phyloP scores from a whole-genome alignment of 2,113 vertebrate species.

The Melanerpes formicivorus region DNA sequence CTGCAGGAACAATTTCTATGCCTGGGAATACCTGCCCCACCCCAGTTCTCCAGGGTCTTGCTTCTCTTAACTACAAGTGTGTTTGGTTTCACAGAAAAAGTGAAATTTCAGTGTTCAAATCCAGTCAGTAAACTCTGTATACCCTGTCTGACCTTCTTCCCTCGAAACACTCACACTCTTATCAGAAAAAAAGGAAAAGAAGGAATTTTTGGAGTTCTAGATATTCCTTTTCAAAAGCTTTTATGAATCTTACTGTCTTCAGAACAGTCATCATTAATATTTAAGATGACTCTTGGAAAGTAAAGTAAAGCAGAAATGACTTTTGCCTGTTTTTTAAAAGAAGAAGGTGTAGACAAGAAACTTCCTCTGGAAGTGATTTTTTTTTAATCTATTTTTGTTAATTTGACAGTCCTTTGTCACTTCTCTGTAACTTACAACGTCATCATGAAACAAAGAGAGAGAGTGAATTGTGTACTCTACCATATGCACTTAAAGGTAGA shows the following conservation, averaged over 20 bases:
- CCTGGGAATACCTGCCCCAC: not conserved
- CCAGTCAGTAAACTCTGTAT: not conserved
- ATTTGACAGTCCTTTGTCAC: not conserved
- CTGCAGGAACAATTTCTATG: not conserved
- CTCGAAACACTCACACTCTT: accelerated
- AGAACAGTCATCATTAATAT: too few species aligned
- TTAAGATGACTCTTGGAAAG: not conserved
- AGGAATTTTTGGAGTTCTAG: not conserved
- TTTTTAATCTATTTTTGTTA: not conserved
- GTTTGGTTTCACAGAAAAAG: not conserved
- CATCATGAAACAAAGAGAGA: not conserved
- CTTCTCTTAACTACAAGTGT: not conserved
- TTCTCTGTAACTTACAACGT: not conserved
- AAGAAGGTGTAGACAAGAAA: not conserved
- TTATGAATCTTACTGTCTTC: not conserved
- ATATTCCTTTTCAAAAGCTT: not conserved
- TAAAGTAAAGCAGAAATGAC: not conserved
- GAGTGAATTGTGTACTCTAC: not conserved
- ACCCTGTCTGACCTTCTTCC: not conserved
- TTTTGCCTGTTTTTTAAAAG: not conserved
- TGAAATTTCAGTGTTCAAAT: not conserved
- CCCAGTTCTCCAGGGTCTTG: not conserved
- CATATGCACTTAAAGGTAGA: not conserved
- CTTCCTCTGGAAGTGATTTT: not conserved
- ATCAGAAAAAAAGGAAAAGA: too few species aligned